Evolutionary conservation across 2,113 vertebrate genomes (phyloP), one percentile per base, ranked within the genome.

Genomic region (Cyanocitta stelleri): DNA sequence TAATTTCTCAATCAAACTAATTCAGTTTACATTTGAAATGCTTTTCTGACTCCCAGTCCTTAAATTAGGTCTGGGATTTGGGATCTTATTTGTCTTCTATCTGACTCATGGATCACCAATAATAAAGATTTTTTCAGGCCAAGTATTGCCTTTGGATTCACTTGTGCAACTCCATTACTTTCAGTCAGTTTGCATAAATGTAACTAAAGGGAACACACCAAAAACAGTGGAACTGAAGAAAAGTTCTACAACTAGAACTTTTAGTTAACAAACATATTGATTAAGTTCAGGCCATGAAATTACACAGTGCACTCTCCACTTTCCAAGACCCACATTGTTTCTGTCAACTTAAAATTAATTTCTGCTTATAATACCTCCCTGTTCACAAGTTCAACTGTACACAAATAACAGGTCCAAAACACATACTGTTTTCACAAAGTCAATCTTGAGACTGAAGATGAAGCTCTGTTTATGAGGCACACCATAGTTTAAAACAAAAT

Each of bases 1-100:
- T 69, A 94, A 91, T 90, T 94, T 96, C 82, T 69, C 85, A 91
- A 77, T 93, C 85, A 94, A 66, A 93, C 44, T 74, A n/a, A 75
- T 92, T 71, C 69, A 71, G 27, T 74, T 90, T 77, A 56, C n/a
- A 63, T 71, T 11, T 91, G 46, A 96, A 95, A 90, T 67, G 24
- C 9, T 86, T 93, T 94, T 86, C 68, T 83, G 67, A 76, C 63
- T 90, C 55, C 59, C 63, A 95, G 46, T 21, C 19, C 13, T 92
- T 77, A 91, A 90, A 94, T 83, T 71, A 74, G 22, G 33, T 24
- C n/a, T 80, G 56, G 61, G 72, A 90, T 81, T 88, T 92, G 32
- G 68, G 95, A 88, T 52, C 5, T 84, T 88, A 67, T 79, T 91
- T 93, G 33, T 90, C 56, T 93, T 93, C 51, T 87, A 20, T 77